Conservation (phyloP, 1,140 invertebrate genomes). For the Heliconius hewitsoni region DNA sequence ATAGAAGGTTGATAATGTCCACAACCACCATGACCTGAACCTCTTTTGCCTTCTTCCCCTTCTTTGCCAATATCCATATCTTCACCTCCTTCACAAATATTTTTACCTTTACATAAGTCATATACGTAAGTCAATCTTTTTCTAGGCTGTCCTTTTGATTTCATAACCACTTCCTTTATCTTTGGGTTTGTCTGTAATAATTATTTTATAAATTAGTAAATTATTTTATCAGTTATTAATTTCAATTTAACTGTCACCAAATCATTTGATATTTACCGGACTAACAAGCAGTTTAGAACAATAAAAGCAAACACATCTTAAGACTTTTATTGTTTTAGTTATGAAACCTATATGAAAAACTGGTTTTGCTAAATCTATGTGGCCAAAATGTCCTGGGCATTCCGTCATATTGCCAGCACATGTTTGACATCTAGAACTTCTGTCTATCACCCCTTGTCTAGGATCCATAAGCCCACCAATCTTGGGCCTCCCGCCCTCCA, state of each 20-base stretch:
- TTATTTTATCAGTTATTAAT: constrained; percentile 13
- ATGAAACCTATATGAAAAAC: constrained; percentile 99
- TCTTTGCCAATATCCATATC: constrained; percentile 96
- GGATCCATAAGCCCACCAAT: constrained; percentile 99
- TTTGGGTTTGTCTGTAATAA: constrained; percentile 91
- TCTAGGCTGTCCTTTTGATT: constrained; percentile 97
- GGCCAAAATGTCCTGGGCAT: constrained; percentile 99
- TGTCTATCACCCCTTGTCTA: constrained; percentile 97
- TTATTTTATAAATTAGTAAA: background rate
- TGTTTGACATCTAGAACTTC: constrained; percentile 96
- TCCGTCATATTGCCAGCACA: constrained; percentile 99
- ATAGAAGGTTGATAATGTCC: constrained; percentile 98
- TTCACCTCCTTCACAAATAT: constrained; percentile 98
- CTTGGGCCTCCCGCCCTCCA: constrained; percentile 99
- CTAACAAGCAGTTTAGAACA: constrained; percentile 97
- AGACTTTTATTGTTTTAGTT: constrained; percentile 97
- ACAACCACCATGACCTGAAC: constrained; percentile 95
- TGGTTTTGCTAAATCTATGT: constrained; percentile 98
- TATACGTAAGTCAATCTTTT: constrained; percentile 97
- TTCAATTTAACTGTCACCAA: constrained; percentile 1
- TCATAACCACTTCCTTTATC: constrained; percentile 98
- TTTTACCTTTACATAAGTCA: constrained; percentile 98
- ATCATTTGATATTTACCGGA: constrained; percentile 85
- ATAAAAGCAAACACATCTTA: constrained; percentile 98
- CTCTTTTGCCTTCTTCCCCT: constrained; percentile 86